These are phyloP conservation scores for Pterostichus madidus DNA, from an alignment of 2,888 invertebrate genomes.

Conservation along the genomic window DNA sequence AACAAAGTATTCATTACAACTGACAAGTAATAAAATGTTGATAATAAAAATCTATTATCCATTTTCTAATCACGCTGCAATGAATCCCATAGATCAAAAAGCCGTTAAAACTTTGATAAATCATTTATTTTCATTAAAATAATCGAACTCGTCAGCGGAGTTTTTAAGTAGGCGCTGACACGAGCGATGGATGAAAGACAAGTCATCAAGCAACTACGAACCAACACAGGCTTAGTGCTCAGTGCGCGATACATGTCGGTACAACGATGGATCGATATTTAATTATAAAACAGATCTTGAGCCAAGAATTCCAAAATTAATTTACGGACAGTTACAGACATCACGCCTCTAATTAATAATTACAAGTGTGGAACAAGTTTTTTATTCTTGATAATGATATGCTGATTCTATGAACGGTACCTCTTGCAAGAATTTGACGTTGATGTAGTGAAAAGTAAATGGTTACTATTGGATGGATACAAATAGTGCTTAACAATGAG, in stretches of 20 bases:
- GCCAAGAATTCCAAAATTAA: constrained; percentile 20
- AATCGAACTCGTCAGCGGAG: constrained; percentile 60
- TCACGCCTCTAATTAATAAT: constrained; percentile 16
- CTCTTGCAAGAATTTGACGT: neutral
- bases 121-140: constrained; percentile 66
- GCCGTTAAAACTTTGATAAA: constrained; percentile 61
- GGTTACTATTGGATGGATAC: too few relatives aligned
- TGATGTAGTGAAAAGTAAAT: neutral
- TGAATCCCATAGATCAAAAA: constrained; percentile 54
- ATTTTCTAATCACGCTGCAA: constrained; percentile 55
- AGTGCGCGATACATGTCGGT: constrained; percentile 31
- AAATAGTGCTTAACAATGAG: too few relatives aligned
- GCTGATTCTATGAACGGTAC: constrained; percentile 19
- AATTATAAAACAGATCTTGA: constrained; percentile 36
- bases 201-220: constrained; percentile 2
- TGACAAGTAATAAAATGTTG: neutral
- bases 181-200: constrained; percentile 28
- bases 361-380: constrained; percentile 12
- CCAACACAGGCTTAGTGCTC: neutral
- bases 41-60: constrained; percentile 54
- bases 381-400: neutral
- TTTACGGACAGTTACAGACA: constrained; percentile 21
- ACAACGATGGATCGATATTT: constrained; percentile 60
- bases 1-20: neutral
- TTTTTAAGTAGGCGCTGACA: constrained; percentile 61